A percentile compares a stretch with the other conserved stretches of the same genome.
Evolutionary conservation across 2,888 invertebrate genomes (phyloP).

Genomic region (Rhaphigaster nebulosa): DNA sequence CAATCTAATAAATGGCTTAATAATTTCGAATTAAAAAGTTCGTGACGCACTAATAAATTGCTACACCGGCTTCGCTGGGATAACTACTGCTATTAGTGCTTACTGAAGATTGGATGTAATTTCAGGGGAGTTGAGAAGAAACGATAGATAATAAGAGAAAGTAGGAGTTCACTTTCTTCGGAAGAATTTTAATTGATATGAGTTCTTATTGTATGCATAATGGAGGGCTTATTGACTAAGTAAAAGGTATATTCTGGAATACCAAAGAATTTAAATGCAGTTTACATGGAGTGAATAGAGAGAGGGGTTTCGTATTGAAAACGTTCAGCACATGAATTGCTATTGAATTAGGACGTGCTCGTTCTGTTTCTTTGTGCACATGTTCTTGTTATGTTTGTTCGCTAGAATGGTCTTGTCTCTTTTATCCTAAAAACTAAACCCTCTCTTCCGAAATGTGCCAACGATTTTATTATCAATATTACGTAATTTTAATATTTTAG

Average conservation of each 20-base stretch:
- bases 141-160: constrained; percentile 6
- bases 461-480: not conserved
- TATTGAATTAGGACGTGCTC: not conserved
- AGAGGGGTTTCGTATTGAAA: not conserved
- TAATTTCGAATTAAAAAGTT: not conserved
- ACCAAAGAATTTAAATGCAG: not conserved
- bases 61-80: not conserved
- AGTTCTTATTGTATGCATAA: constrained; percentile 9
- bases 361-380: not conserved
- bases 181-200: constrained; percentile 39
- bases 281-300: not conserved
- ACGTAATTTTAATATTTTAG: not conserved
- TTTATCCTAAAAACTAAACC: not conserved
- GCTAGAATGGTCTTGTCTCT: not conserved
- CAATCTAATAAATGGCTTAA: not conserved
- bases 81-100: not conserved
- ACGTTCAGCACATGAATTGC: not conserved
- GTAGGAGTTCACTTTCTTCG: constrained; percentile 2
- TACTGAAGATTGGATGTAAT: constrained; percentile 5
- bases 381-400: not conserved
- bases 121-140: not conserved
- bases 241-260: not conserved
- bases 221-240: not conserved
- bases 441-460: not conserved
- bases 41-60: not conserved